Conservation (phyloP, 2,113 vertebrate genomes). For the Tinamus guttatus region DNA sequence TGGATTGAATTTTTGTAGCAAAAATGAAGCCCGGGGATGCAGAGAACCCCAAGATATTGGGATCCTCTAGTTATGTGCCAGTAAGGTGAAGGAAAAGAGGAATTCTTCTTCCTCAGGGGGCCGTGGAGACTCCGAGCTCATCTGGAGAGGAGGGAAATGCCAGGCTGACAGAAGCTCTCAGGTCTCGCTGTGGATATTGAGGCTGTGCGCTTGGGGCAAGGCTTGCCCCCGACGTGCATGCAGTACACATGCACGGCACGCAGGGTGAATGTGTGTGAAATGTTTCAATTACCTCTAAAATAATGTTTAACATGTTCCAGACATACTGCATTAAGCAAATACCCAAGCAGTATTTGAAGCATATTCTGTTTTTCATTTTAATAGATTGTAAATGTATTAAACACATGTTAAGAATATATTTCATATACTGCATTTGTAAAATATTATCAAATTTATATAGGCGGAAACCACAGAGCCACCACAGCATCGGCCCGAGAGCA, state of each 20-base stretch:
- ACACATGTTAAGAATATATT: slow-evolving; percentile 84
- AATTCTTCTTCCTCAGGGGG: background rate
- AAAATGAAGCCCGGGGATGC: background rate
- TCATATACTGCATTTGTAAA: slow-evolving; percentile 84
- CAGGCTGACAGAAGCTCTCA: background rate
- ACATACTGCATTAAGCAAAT: slow-evolving; percentile 72
- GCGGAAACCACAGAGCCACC: slow-evolving; percentile 78
- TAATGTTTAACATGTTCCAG: slow-evolving; percentile 84
- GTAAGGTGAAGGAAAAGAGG: background rate
- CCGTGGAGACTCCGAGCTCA: background rate
- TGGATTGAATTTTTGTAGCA: background rate
- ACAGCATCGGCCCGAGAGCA: slow-evolving; percentile 69
- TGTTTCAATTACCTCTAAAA: slow-evolving; percentile 85
- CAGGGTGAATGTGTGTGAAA: slow-evolving; percentile 77
- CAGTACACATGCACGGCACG: slow-evolving; percentile 31
- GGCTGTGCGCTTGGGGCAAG: background rate
- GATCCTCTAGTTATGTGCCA: background rate
- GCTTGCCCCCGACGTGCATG: background rate
- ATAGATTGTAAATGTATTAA: slow-evolving; percentile 79
- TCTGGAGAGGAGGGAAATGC: background rate
- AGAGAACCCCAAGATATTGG: background rate
- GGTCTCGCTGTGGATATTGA: background rate
- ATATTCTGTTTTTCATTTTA: slow-evolving; percentile 81
- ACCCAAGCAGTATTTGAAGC: slow-evolving; percentile 69
- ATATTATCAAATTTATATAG: slow-evolving; percentile 84